Base-by-base conservation (phyloP, 1,140 invertebrate species). In the Aphelenchoides besseyi region DNA sequence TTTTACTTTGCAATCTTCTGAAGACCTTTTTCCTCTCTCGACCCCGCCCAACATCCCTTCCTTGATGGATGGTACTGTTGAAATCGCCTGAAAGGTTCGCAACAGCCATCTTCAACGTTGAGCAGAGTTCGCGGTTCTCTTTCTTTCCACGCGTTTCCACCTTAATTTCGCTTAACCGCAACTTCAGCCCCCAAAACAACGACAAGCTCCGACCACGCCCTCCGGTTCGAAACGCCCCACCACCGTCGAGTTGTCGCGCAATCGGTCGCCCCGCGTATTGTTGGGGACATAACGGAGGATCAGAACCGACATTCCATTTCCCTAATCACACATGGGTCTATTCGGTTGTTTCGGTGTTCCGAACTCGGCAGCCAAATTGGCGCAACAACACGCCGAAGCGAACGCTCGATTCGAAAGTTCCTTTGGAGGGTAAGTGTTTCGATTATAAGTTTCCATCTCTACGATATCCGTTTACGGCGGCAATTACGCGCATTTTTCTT, bases 321-420 rank as follows among this genome's bases (percentile, higher is more conserved):
- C 55, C 12, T 12, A 33, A 59, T 59, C 5, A n/a, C n/a, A n/a
- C n/a, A 66, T 66, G 63, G 63, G 63, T 66, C 12, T 66, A 16
- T 66, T 66, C 63, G 63, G 63, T 12, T 66, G 63, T 33, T 66
- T 66, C 63, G 63, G 63, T 23, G 36, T 66, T 8, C 63, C 63
- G 1, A 66, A 66, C 36, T 66, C 63, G 3, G 63, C 63, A 26
- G 16, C n/a, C 16, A 37, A 53, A 32, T 53, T 66, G 36, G 63
- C 63, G 12, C 1, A 16, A 0, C 1, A 33, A 33, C 63, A 66
- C 16, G 63, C 63, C 23, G 55, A 5, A 8, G 5, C 5, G 26
- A 16, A 66, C n/a, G 63, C 63, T n/a, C 36, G 32, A 12, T 37
- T 66, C 32, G 63, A 66, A 32, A 29, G n/a, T 16, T 29, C 63